These are phyloP conservation scores for Agapornis canus DNA, from an alignment of 2,797 vertebrate genomes.

Conservation along the genomic window DNA sequence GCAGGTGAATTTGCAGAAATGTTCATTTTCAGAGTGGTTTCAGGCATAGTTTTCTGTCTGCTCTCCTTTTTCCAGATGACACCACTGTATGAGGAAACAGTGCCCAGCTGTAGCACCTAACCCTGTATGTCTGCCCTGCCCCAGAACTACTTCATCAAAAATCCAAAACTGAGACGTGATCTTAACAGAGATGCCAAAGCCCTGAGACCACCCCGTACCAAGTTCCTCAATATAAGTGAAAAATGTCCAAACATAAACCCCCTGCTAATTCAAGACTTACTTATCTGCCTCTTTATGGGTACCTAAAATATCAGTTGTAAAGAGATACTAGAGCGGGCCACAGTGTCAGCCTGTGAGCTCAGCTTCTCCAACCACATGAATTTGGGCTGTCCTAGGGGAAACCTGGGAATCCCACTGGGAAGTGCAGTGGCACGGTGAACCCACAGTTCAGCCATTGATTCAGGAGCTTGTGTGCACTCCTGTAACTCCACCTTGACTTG, in stretches of 20 bases:
- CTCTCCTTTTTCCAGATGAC: neutral
- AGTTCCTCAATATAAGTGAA: neutral
- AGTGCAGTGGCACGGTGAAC: fast-evolving
- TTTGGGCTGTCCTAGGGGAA: neutral
- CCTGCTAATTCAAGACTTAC: neutral
- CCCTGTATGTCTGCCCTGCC: neutral
- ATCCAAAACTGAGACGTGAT: neutral
- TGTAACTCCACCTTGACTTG: neutral
- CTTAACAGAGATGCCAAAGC: neutral
- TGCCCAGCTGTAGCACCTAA: neutral
- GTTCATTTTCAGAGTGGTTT: neutral
- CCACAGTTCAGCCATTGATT: neutral
- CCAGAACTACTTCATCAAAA: neutral
- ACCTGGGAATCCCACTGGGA: neutral
- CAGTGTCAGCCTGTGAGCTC: neutral
- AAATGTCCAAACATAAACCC: neutral
- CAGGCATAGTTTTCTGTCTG: neutral
- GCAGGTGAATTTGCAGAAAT: constrained; percentile 25
- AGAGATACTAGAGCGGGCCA: neutral
- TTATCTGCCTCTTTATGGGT: neutral
- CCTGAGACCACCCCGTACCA: neutral
- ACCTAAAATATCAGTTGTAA: neutral
- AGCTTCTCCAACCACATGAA: neutral
- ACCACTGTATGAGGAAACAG: neutral
- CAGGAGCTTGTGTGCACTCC: fast-evolving